Base-by-base conservation (phyloP, 2,113 vertebrate genomes). In the Ceyx cyanopectus region DNA sequence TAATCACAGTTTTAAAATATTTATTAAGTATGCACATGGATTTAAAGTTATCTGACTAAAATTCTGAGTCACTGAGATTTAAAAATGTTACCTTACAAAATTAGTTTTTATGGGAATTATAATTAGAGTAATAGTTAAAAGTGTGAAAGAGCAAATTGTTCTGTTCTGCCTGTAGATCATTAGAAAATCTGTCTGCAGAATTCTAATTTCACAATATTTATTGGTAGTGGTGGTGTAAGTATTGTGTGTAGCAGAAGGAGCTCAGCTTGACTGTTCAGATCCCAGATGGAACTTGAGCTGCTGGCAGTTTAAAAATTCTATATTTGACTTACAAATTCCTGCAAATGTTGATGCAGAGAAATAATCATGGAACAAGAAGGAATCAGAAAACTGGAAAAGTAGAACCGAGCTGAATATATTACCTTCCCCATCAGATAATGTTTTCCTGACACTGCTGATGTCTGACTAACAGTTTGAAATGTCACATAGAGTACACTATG, bases 291-390 rank as follows among this genome's bases (percentile, higher is more conserved):
- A 85, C 46, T 80, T 73, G 58, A 77, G 62, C 76, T 92, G 75
- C 56, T 80, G 82, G 72, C 81, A 81, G 12, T 70, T 82, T 61
- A 89, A 80, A 89, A 94, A 92, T 73, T 91, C 92, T 91, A 46
- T 95, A 96, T 94, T 95, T 95, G 92, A 96, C 87, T 95, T 95
- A 95, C 69, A 95, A 93, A 95, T 94, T 89, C 92, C 79, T 82
- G 79, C 76, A 94, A 95, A 83, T 82, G 87, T 89, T 95, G 89
- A 40, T 48, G 70, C 67, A 87, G 70, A 89, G 86, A 76, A 93
- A 77, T 82, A 89, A 85, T 74, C 54, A 62, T 23, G 15, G 87
- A 95, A 92, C 75, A 91, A 85, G 74, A 73, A 79, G 50, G 87
- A 89, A 92, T 92, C 60, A 85, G 81, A 84, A 92, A 75, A 65